These are phyloP conservation scores for Dryobates pubescens DNA, from an alignment of 2,797 vertebrate species.

Conservation along the genomic window DNA sequence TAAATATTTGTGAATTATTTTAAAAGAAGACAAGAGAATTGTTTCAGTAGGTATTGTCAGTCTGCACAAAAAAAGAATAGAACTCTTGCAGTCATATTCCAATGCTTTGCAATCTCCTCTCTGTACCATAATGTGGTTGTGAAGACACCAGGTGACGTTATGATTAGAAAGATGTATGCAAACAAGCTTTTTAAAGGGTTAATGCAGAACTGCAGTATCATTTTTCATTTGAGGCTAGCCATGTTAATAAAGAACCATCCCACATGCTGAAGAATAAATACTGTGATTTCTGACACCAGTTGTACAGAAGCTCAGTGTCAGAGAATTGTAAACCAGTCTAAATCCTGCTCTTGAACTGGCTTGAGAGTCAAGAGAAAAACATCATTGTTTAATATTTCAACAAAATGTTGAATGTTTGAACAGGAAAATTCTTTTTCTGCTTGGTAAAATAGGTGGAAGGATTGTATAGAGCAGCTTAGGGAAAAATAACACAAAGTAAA, in stretches of 20 bases:
- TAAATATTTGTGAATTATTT: neutral
- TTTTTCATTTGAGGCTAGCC: neutral
- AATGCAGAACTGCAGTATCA: neutral
- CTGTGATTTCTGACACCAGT: neutral
- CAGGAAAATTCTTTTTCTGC: neutral
- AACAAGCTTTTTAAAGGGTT: neutral
- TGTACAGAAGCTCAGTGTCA: neutral
- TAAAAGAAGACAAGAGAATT: neutral
- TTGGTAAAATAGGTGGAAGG: neutral
- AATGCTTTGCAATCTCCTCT: neutral
- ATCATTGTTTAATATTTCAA: constrained; percentile 37
- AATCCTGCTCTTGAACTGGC: neutral
- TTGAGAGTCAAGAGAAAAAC: neutral
- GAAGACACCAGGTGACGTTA: neutral
- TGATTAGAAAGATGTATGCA: neutral
- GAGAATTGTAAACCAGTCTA: constrained; percentile 10
- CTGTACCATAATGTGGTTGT: neutral
- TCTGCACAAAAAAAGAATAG: neutral
- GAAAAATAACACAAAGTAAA: neutral
- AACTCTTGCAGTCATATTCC: neutral
- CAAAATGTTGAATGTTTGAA: constrained; percentile 25
- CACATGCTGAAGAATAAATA: neutral
- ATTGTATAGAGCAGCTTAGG: neutral
- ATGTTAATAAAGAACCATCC: neutral
- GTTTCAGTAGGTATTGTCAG: neutral